phyloP scores from a whole-genome alignment of 37 sponge, comb jelly and placozoan species.

The Corticium candelabrum region DNA sequence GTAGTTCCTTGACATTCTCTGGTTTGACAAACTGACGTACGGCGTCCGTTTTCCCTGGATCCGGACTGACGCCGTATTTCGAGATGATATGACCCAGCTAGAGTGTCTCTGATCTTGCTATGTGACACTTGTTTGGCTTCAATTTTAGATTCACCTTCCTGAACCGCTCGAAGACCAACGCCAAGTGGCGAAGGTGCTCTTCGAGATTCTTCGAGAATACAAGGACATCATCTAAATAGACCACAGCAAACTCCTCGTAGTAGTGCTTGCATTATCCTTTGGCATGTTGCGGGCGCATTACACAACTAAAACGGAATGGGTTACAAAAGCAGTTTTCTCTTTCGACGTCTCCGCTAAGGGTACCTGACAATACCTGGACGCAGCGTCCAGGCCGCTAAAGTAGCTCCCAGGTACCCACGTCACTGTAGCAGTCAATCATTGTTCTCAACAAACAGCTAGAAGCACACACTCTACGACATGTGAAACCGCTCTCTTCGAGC shows the following conservation, averaged over 20 bases:
- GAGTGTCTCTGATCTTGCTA: not conserved
- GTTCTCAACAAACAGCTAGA: too few relatives aligned
- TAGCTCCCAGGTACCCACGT: too few relatives aligned
- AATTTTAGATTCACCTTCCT: slow-evolving; percentile 13
- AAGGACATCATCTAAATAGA: slow-evolving; percentile 44
- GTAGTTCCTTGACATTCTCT: not conserved
- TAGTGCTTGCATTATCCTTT: slow-evolving; percentile 35
- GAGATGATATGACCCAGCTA: slow-evolving; percentile 34
- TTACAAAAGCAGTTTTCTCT: too few relatives aligned
- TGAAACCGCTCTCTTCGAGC: too few relatives aligned
- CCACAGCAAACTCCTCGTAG: slow-evolving; percentile 14
- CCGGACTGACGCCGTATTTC: slow-evolving; percentile 13
- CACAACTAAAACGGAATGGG: slow-evolving; percentile 57
- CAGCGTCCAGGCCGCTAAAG: slow-evolving; percentile 35
- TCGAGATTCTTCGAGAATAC: slow-evolving; percentile 15
- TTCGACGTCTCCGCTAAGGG: slow-evolving; percentile 14
- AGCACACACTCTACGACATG: too few relatives aligned
- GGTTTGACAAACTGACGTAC: slow-evolving; percentile 12
- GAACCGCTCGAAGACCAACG: slow-evolving; percentile 24
- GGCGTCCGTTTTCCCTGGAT: slow-evolving; percentile 30
- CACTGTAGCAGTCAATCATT: too few relatives aligned
- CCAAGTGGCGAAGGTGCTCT: slow-evolving; percentile 25
- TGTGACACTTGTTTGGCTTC: slow-evolving; percentile 17
- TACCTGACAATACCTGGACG: slow-evolving; percentile 56
- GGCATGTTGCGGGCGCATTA: slow-evolving; percentile 52